These are phyloP conservation scores for Danio albolineatus DNA, from an alignment of 2,797 vertebrate species.

Conservation along the genomic window DNA sequence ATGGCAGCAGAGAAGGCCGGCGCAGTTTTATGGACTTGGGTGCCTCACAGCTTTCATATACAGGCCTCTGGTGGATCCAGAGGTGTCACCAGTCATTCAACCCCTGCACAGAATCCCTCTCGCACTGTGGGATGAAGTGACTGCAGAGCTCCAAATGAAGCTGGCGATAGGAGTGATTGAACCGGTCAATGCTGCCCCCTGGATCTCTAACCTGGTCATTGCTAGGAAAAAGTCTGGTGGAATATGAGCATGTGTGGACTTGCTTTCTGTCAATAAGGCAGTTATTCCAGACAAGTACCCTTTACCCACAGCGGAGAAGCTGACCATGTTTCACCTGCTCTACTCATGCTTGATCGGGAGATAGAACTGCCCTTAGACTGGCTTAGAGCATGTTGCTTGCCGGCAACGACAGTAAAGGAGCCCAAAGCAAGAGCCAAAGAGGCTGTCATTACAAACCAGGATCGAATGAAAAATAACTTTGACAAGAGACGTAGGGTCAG, in stretches of 20 bases:
- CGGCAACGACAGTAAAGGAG: no score
- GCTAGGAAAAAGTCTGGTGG: background rate
- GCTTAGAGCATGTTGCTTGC: no score
- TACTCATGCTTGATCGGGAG: no score
- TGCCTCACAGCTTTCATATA: conserved; percentile 39
- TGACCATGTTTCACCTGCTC: no score
- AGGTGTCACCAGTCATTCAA: conserved; percentile 8
- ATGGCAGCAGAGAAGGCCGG: conserved; percentile 25
- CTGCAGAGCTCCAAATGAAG: conserved; percentile 16
- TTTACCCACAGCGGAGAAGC: conserved; percentile 2
- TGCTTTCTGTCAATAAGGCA: conserved; percentile 11
- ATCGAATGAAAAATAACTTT: no score
- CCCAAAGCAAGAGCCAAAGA: no score
- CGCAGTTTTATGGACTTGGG: conserved; percentile 27
- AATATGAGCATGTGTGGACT: conserved; percentile 13
- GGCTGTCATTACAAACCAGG: no score
- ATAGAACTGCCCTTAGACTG: no score
- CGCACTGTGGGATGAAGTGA: background rate
- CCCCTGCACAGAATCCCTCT: conserved; percentile 18
- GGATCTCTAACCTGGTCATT: conserved; percentile 32
- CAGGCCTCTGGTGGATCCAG: background rate
- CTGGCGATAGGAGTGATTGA: conserved; percentile 2
- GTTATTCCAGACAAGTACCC: conserved; percentile 16
- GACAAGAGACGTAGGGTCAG: no score
- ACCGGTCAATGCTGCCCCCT: conserved; percentile 24